Percentiles rank a stretch among this genome's conserved stretches.
phyloP scores from a whole-genome alignment of 2,888 invertebrate genomes.

The Athalia circularis region DNA sequence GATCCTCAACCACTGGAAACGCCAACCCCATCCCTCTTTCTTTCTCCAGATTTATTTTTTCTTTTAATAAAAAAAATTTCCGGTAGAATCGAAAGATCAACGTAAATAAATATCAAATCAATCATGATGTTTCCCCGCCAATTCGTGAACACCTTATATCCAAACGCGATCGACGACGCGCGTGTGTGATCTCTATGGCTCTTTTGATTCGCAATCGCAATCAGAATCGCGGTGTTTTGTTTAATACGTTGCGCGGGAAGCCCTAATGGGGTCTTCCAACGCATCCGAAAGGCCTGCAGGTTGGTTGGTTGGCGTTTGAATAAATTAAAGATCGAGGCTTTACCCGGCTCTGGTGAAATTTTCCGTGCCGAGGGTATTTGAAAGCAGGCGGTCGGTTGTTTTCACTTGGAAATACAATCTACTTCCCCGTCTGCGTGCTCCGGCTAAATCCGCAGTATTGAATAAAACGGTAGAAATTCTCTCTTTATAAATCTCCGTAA shows the following conservation, averaged over 20 bases:
- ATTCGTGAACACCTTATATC: no score
- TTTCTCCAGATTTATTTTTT: no score
- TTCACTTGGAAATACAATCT: constrained; percentile 44
- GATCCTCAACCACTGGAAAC: no score
- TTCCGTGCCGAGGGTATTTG: constrained; percentile 33
- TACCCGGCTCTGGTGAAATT: constrained; percentile 37
- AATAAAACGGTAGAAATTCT: constrained; percentile 44
- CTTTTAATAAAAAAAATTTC: no score
- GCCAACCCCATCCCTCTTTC: no score
- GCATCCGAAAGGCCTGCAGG: constrained; percentile 30
- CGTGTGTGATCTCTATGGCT: no score
- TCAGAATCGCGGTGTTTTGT: constrained; percentile 10
- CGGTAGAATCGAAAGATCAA: no score
- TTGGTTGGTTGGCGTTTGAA: constrained; percentile 41
- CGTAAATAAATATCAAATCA: no score
- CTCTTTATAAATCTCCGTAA: constrained; percentile 45
- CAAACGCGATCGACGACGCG: no score
- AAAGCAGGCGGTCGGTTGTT: constrained; percentile 43
- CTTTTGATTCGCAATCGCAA: neutral
- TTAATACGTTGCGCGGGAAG: constrained; percentile 1
- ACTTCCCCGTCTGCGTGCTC: constrained; percentile 43
- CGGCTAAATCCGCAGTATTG: constrained; percentile 40
- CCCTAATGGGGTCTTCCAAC: constrained; percentile 38
- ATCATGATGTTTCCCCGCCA: no score
- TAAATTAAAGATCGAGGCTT: constrained; percentile 42